A percentile compares a stretch with the other conserved stretches of the same genome.
Evolutionary conservation across 1,140 invertebrate genomes (phyloP).

Genomic region (Holcopasites calliopsidis): DNA sequence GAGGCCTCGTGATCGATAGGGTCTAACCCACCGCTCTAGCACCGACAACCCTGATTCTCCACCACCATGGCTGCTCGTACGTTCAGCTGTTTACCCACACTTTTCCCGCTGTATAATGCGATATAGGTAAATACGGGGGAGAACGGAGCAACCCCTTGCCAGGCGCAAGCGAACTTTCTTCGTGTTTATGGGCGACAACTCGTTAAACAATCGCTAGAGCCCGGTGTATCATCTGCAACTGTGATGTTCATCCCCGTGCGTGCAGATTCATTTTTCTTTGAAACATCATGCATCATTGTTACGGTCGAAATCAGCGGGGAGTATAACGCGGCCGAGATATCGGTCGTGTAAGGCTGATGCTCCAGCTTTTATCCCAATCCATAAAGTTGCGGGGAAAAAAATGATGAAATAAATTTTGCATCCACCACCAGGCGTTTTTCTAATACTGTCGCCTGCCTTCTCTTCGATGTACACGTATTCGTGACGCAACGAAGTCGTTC

Average conservation of each 20-base stretch:
- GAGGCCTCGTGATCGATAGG: slow-evolving; percentile 64
- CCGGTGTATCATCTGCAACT: background rate
- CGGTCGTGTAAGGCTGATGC: too few relatives aligned
- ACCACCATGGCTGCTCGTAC: slow-evolving; percentile 33
- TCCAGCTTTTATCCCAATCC: too few relatives aligned
- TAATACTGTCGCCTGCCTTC: background rate
- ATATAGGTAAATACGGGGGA: slow-evolving; percentile 47
- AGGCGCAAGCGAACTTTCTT: slow-evolving; percentile 34
- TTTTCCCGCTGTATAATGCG: slow-evolving; percentile 33
- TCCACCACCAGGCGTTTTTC: background rate
- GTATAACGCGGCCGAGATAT: too few relatives aligned
- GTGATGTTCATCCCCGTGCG: background rate
- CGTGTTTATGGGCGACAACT: slow-evolving; percentile 43
- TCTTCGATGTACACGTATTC: background rate
- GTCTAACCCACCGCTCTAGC: slow-evolving; percentile 55
- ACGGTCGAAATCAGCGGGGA: too few relatives aligned
- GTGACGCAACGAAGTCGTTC: slow-evolving; percentile 26
- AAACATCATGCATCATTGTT: too few relatives aligned
- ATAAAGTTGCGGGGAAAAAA: too few relatives aligned
- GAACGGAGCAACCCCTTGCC: background rate
- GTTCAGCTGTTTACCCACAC: slow-evolving; percentile 45
- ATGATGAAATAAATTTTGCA: background rate
- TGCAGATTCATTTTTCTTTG: too few relatives aligned
- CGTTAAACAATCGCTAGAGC: slow-evolving; percentile 21
- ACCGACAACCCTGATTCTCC: slow-evolving; percentile 22